Conservation (phyloP, 2,113 vertebrate species). For the Pituophis catenifer region DNA sequence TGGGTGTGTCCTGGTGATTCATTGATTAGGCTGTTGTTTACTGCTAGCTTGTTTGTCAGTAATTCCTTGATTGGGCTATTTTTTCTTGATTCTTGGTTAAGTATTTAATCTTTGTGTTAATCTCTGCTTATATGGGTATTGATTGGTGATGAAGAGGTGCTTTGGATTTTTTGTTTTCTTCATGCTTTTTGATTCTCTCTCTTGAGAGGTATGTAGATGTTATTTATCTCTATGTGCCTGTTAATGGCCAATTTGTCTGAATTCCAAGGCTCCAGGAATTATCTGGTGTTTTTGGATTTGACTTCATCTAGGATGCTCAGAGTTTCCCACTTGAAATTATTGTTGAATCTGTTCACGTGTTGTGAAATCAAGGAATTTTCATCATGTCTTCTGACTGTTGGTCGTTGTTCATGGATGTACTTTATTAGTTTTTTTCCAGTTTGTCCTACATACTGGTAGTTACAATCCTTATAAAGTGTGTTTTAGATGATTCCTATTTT, state of each 20-base stretch:
- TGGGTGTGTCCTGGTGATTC: no score
- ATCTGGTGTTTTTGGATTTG: neutral
- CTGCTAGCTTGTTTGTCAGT: no score
- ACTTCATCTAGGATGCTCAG: neutral
- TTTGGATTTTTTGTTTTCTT: no score
- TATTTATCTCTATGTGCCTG: neutral
- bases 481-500: neutral
- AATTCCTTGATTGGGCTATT: no score
- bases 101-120: no score
- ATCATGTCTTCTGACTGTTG: neutral
- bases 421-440: neutral
- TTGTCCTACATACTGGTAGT: neutral
- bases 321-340: neutral
- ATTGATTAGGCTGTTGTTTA: no score
- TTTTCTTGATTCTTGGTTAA: no score
- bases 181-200: neutral
- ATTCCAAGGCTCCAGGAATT: neutral
- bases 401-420: neutral
- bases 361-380: neutral
- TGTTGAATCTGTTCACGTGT: neutral
- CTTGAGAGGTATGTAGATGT: neutral
- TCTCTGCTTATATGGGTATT: no score
- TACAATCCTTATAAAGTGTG: neutral
- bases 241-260: neutral
- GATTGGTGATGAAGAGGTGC: no score